Base-by-base conservation (phyloP, 1,140 invertebrate species). In the Drusus annulatus region DNA sequence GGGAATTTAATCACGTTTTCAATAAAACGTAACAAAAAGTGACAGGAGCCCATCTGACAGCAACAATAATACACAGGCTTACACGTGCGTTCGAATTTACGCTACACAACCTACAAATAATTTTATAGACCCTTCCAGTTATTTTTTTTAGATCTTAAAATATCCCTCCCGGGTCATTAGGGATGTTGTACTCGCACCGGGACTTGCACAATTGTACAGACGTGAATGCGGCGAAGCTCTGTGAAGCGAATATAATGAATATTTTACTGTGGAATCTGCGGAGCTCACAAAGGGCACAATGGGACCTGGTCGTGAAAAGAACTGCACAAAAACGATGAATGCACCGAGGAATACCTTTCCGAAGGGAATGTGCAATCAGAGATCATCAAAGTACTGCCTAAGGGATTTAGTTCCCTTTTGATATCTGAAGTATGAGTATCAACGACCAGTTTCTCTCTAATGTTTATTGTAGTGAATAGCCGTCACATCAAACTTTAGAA, bases 261-360 rank as follows among this genome's bases (percentile, higher is more conserved):
- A 71, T 71, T 71, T 71, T 71, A 71, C 15, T 71, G 50, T 71
- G 17, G 16, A 52, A 25, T 17, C 36, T 50, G 19, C 7, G 68
- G 19, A 28, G 19, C 50, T 4, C 3, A 51, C 68, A 51, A 25
- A 51, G 68, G 50, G 45, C 2, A 68, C 63, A 68, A 68, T 68
- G 28, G 63, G 5, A 16, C 2, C 5, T 17, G 45, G 17, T 50
- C 68, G 52, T 71, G 68, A 71, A 71, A 65, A 51, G 68, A n/a
- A 71, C 21, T 71, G 17, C 68, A 25, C 68, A 71, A 71, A 71
- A 71, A 71, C 8, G 45, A 71, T 71, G 68, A 71, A 71, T 71
- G 50, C 68, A 52, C 68, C 21, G 10, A 25, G 68, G 19, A 23
- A 23, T 51, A 25, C 6, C 50, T 52, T 21, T 23, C 3, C 19